Percentiles rank a stretch among this genome's conserved stretches.
Conservation (phyloP, 2,888 invertebrate genomes). For the Petrolisthes manimaculis region DNA sequence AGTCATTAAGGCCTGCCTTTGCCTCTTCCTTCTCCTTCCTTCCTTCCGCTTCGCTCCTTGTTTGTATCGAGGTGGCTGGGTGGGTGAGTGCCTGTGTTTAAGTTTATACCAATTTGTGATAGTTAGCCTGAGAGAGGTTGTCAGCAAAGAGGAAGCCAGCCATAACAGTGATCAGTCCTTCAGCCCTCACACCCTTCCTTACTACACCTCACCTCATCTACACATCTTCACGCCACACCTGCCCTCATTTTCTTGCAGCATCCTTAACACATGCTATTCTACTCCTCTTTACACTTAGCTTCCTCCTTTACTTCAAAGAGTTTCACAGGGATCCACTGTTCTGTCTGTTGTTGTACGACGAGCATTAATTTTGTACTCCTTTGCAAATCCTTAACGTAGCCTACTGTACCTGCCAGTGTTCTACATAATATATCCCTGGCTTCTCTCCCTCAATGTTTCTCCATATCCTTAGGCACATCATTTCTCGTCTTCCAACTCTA, state of each 20-base stretch:
- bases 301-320: too few species aligned
- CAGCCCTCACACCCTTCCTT: background rate
- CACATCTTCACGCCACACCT: too few species aligned
- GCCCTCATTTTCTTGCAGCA: too few species aligned
- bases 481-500: background rate
- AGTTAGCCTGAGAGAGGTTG: conserved; percentile 3
- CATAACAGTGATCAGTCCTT: background rate
- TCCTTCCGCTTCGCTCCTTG: background rate
- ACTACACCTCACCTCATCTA: too few species aligned
- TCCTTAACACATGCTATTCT: too few species aligned
- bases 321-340: too few species aligned
- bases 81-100: conserved; percentile 4
- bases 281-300: too few species aligned
- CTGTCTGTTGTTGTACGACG: too few species aligned
- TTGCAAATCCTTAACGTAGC: too few species aligned
- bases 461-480: background rate
- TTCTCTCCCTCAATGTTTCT: background rate
- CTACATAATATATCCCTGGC: background rate
- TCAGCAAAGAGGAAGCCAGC: background rate
- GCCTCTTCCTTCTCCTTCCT: background rate
- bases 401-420: background rate
- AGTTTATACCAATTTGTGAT: conserved; percentile 6
- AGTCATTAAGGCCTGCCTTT: background rate
- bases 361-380: too few species aligned
- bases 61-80: background rate